Base-by-base conservation (phyloP, 2,797 vertebrate genomes). In the Bufotes viridis region DNA sequence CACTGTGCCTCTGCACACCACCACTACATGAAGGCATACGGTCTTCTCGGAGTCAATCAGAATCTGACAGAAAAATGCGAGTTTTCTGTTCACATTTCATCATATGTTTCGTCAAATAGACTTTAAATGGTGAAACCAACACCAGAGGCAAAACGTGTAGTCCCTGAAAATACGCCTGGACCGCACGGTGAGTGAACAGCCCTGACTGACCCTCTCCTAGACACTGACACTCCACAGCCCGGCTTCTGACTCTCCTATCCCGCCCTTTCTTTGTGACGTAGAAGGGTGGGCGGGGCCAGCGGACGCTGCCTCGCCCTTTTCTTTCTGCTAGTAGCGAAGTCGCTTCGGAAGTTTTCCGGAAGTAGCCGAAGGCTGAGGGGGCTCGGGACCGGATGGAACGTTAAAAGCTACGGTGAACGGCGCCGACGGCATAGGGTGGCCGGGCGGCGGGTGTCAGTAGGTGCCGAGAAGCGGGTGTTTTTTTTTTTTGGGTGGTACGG, bases 341-440 rank as follows among this genome's bases (percentile, higher is more conserved):
- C 72, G 34, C 7, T 85, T 89, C 84, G 84, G 79, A 87, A 79
- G 89, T 90, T 90, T 89, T 81, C 88, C 88, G 84, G 88, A 89
- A 86, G 84, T 89, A 86, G 84, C 88, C 88, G 79, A 89, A 70
- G 84, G 88, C 42, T 69, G 60, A 82, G 79, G 70, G 55, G 67
- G 18, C 26, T 82, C 83, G 17, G n/a, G 88, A 89, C 88, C 88
- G 84, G 88, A 89, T 89, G 88, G 88, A 76, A 78, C 58, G 61
- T 55, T 86, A 60, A 89, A 53, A 82, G 34, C 65, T 42, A 26
- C 84, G 65, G 14, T 72, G 51, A 58, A 65, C 17, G 42, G 53
- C 7, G 34, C 9, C 0, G 17, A 4, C 49, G 2, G 82, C 15
- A 1, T 0, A 18, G 0, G 78, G 51, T 18, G 65, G 1, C 1